Evolutionary conservation across 2,888 invertebrate species (phyloP), one percentile per base, ranked within the genome.

Genomic region (Drosophila sordidula): DNA sequence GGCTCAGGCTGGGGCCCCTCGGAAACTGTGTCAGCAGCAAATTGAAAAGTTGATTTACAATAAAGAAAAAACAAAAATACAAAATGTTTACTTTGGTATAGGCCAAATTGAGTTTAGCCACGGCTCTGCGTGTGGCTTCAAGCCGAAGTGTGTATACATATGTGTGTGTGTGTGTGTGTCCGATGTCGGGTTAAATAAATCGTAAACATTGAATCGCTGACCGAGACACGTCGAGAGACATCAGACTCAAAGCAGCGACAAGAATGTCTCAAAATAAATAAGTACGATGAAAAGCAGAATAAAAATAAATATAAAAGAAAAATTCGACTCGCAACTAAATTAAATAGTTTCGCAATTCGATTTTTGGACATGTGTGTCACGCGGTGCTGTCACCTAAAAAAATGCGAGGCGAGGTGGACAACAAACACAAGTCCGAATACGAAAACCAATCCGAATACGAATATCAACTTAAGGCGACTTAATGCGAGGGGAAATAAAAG

Each of bases 11-110:
- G 32, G 46, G 51, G 46, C 52, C 51, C 46, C 29, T 70, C 36
- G 26, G 59, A 87, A 85, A 87, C 84, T 87, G 87, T 85, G 84
- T 87, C 87, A 85, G 82, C 87, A 77, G 66, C 80, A 78, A 80
- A 85, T 84, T 87, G 76, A 84, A 84, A 85, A 87, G 87, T 85
- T 84, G 84, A 85, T 82, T 87, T 82, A 70, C 69, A 76, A 67
- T 59, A 72, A 70, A 62, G 39, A 52, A 49, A 57, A 55, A 59
- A 68, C 32, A 62, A 26, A 67, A 67, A 75, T 46, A 44, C 55
- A 70, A 67, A 42, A 51, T 74, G 66, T 80, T 83, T 74, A 64
- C 74, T 70, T 55, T 52, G 72, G 64, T 64, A 69, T 70, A 64
- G 70, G 75, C 79, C 59, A 74, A 76, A 71, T 79, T 72, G 67